A percentile compares a stretch with the other conserved stretches of the same genome.
Conservation (phyloP, 2,113 vertebrate genomes). For the Caretta caretta region DNA sequence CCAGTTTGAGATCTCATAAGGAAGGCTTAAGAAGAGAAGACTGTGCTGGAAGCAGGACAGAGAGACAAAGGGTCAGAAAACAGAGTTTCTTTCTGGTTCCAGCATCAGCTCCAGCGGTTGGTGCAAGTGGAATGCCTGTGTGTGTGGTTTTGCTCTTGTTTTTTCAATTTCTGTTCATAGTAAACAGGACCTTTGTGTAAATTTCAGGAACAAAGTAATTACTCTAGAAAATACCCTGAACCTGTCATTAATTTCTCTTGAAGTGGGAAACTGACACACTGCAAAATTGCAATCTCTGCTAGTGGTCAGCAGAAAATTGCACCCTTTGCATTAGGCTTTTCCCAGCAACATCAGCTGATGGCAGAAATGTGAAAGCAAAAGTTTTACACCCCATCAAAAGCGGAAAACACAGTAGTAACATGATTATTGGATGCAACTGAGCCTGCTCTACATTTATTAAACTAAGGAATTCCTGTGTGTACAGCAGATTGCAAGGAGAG, state of each 20-base stretch:
- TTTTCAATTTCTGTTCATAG: background rate
- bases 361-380: background rate
- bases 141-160: rapidly evolving
- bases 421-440: background rate
- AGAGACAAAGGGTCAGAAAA: rapidly evolving
- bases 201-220: background rate
- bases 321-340: background rate
- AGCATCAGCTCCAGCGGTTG: background rate
- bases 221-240: background rate
- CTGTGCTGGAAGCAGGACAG: background rate
- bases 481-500: background rate
- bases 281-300: background rate
- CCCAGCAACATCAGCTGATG: background rate
- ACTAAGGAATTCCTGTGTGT: background rate
- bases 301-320: background rate
- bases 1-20: background rate
- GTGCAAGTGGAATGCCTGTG: rapidly evolving
- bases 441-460: background rate
- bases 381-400: background rate
- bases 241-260: background rate
- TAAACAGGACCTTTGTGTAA: background rate
- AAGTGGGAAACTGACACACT: background rate
- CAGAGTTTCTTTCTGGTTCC: background rate
- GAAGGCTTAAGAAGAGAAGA: background rate
- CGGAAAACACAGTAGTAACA: background rate